Evolutionary conservation across 2,888 invertebrate species (phyloP), one percentile per base, ranked within the genome.

Genomic region (Cyclophora albipunctata): DNA sequence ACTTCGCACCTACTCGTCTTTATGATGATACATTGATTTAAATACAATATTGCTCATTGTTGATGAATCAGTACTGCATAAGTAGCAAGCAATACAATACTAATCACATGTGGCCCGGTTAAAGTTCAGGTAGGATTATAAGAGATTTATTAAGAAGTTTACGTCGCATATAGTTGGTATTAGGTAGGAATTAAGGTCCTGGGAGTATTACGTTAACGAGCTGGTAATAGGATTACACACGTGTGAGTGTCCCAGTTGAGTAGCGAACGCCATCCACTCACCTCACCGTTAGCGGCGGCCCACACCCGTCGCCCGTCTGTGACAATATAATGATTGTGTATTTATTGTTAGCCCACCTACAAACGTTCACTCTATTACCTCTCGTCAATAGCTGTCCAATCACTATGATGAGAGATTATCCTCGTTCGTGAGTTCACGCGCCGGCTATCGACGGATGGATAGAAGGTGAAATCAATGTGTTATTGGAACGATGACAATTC

Each of bases 151-250:
- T 59, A 56, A 61, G 33, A 60, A 57, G 56, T 60, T 59, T 50
- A 53, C 60, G 64, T 62, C 53, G 58, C 58, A 63, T 61, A 66
- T 37, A 5, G 37, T 37, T 37, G 62, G 69, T 70, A 79, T 75
- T 69, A 64, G 4, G 37, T 37, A 5, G 63, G 69, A 69, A 79
- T 75, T 69, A 64, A 69, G 79, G 73, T 74, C 73, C 67, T 67
- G 69, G 68, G 66, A 64, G 79, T 81, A 85, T 86, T 78, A 78
- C 73, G 78, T 78, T 85, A 85, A 85, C 84, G 81, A 86, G 84
- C 73, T 79, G 78, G 73, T 85, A 87, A 85, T 85, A 81, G 80
- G 86, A 87, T 87, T 86, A 85, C 79, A 75, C 75, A 75, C 75
- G 69, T 68, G 69, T 65, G 75, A 66, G 74, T 74, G 86, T 75